Base-by-base conservation (phyloP, 2,113 vertebrate genomes). In the Chascanopsetta lugubris region DNA sequence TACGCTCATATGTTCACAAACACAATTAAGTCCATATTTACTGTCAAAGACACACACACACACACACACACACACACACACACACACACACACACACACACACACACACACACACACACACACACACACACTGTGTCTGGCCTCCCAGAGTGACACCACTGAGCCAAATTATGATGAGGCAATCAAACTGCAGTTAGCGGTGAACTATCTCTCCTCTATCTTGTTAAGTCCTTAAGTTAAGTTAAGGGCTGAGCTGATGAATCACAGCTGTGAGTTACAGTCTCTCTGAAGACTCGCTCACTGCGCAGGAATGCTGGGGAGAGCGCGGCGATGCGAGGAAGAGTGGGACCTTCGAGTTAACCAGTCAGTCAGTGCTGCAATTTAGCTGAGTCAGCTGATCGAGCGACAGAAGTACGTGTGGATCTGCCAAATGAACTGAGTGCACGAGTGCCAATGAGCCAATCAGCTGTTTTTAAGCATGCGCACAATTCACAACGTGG, bases 141-240 rank as follows among this genome's bases (percentile, higher is more conserved):
- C n/a, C 38, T 40, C 58, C 67, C 50, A 68, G 48, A 63, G 51
- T 49, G 50, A 59, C 17, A 57, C 17, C 18, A 34, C 24, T 3
- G 25, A 73, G 54, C 55, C 77, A 82, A 76, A 75, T 82, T 17
- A 66, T 79, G 56, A 82, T 64, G 69, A 79, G 82, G 48, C 77
- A 58, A 86, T 80, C 75, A 77, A 80, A 78, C 47, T 57, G 77
- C 60, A 53, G 76, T 84, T 78, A 73, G 72, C 8, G 30, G 22
- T 40, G 45, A 76, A 57, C 36, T 51, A 30, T 63, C 36, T 46
- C 66, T 17, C 55, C 72, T 79, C 57, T 18, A 32, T 74, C 21
- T 71, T 55, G 18, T 32, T 63, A 49, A 63, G 26, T 74, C 63
- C 21, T 45, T 29, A 53, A 0, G 17, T 32, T 12, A n/a, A 49